A percentile compares a stretch with the other conserved stretches of the same genome.
phyloP scores from a whole-genome alignment of 92 coral and sea anemone species.

The Palythoa grandiflora region DNA sequence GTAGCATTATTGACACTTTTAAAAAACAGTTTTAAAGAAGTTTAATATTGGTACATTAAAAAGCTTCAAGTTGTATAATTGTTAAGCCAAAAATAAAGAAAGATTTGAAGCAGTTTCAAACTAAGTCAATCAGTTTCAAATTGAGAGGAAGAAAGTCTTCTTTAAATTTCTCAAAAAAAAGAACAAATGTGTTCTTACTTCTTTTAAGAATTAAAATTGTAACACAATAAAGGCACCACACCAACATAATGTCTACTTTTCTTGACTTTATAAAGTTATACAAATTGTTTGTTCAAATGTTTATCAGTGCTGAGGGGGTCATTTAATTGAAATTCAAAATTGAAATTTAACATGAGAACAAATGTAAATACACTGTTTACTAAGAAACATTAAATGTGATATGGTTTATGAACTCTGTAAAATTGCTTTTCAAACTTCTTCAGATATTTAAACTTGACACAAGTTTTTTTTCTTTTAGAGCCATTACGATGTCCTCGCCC shows the following conservation, averaged over 20 bases:
- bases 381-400: too few species aligned
- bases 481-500: constrained; percentile 36
- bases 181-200: too few species aligned
- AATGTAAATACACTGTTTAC: constrained; percentile 19
- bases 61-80: constrained; percentile 7
- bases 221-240: too few species aligned
- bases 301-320: constrained; percentile 15
- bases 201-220: too few species aligned
- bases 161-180: not conserved
- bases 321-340: constrained; percentile 11
- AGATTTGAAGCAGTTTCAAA: constrained; percentile 2
- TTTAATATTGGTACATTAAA: not conserved
- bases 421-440: constrained; percentile 26
- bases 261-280: constrained; percentile 7
- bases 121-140: not conserved
- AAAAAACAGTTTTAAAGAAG: constrained; percentile 11
- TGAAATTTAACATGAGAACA: constrained; percentile 8
- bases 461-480: constrained; percentile 27
- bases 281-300: constrained; percentile 24
- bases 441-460: constrained; percentile 13
- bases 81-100: constrained; percentile 5
- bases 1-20: constrained; percentile 5
- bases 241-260: constrained; percentile 11
- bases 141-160: not conserved
- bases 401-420: constrained; percentile 16